These are phyloP conservation scores for Melanophora roralis DNA, from an alignment of 2,888 invertebrate genomes.

Conservation along the genomic window DNA sequence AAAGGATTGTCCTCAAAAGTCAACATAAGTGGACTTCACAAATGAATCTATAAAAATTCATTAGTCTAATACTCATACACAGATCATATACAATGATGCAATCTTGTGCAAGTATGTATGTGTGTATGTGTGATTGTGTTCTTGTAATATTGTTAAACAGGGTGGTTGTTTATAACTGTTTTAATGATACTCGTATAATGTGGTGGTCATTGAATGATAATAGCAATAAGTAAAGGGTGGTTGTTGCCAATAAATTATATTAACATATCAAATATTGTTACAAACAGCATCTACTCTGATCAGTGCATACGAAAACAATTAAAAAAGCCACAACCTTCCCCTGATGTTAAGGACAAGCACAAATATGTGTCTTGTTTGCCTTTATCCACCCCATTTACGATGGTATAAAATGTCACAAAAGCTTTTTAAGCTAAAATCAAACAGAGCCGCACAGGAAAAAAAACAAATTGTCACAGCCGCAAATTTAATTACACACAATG, in stretches of 20 bases:
- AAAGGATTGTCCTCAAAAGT: slow-evolving; percentile 62
- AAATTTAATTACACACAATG: slow-evolving; percentile 72
- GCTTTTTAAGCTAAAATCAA: slow-evolving; percentile 49
- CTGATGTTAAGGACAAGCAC: background rate
- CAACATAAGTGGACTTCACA: slow-evolving; percentile 57
- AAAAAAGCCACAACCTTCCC: slow-evolving; percentile 34
- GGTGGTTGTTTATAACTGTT: slow-evolving; percentile 38
- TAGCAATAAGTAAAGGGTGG: slow-evolving; percentile 36
- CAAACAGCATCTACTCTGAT: slow-evolving; percentile 53
- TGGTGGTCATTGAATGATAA: slow-evolving; percentile 59
- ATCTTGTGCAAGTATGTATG: background rate
- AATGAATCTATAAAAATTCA: slow-evolving; percentile 59
- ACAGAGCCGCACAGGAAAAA: slow-evolving; percentile 27
- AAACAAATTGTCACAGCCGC: slow-evolving; percentile 69
- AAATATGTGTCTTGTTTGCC: background rate
- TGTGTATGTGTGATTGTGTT: background rate
- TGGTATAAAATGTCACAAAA: slow-evolving; percentile 55
- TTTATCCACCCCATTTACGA: slow-evolving; percentile 61
- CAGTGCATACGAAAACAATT: slow-evolving; percentile 55
- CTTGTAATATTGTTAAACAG: slow-evolving; percentile 7
- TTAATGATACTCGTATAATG: slow-evolving; percentile 55
- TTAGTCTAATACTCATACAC: slow-evolving; percentile 42
- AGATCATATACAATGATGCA: background rate
- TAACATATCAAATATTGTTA: slow-evolving; percentile 60
- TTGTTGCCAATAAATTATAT: slow-evolving; percentile 58